These are phyloP conservation scores for Geococcyx californianus DNA, from an alignment of 2,113 vertebrate species.

Conservation along the genomic window DNA sequence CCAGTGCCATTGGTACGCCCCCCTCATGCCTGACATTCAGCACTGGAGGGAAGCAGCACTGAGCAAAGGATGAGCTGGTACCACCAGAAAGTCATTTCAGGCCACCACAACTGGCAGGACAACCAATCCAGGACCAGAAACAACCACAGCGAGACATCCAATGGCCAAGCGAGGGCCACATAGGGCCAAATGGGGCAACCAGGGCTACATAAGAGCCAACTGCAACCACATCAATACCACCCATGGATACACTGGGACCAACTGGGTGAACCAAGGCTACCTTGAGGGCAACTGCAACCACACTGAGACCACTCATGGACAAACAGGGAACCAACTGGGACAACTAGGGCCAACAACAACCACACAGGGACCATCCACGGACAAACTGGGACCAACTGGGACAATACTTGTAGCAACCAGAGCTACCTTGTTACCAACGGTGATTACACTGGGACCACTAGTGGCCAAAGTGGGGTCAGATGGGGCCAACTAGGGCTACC, in stretches of 20 bases:
- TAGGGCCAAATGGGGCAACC: neutral
- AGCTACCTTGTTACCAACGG: neutral
- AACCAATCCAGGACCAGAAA: neutral
- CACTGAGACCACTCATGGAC: no score
- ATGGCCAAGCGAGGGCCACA: neutral
- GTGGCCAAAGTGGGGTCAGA: no score
- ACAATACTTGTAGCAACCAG: neutral
- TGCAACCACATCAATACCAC: fast-evolving
- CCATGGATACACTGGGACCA: neutral
- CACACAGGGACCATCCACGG: neutral
- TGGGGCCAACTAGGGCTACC: no score
- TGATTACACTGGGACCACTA: no score
- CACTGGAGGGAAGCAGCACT: fast-evolving
- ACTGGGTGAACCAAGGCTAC: neutral
- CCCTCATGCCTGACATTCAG: fast-evolving
- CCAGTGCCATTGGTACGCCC: fast-evolving
- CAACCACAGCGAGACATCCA: neutral
- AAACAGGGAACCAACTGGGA: no score
- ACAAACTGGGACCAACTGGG: neutral
- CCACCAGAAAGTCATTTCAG: neutral
- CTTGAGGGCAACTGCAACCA: neutral
- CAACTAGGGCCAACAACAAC: neutral
- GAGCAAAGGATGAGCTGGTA: neutral
- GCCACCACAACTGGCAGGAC: neutral
- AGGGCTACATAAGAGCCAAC: neutral